Evolutionary conservation across 92 coral and sea anemone species (phyloP).

Genomic region (Epizoanthus ramosus): DNA sequence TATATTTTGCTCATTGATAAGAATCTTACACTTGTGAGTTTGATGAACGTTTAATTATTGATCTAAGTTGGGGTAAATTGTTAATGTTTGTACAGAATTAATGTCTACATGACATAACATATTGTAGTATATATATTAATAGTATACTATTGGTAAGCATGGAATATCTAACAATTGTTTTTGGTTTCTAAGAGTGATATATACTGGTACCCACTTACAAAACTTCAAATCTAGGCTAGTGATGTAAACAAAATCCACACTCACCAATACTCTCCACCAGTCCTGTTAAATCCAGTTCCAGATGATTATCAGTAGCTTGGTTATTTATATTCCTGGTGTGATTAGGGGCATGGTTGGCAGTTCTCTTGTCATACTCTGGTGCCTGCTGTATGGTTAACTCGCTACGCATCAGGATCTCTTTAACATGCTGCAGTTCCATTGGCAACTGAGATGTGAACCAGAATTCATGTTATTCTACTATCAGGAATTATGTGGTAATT

Average conservation of each 20-base stretch:
- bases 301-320: slow-evolving; percentile 66
- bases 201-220: no score
- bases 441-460: slow-evolving; percentile 67
- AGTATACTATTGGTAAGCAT: no score
- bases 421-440: slow-evolving; percentile 94
- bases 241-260: background rate
- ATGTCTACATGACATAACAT: no score
- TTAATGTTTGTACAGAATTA: no score
- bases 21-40: no score
- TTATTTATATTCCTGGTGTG: slow-evolving; percentile 30
- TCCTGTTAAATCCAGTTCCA: slow-evolving; percentile 91
- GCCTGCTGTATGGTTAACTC: slow-evolving; percentile 60
- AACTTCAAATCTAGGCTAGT: no score
- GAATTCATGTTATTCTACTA: background rate
- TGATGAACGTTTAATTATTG: no score
- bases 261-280: slow-evolving; percentile 96
- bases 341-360: slow-evolving; percentile 33
- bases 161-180: no score
- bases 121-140: no score
- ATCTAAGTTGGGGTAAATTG: no score
- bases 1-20: no score
- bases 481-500: background rate
- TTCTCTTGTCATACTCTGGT: slow-evolving; percentile 35
- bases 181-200: no score
- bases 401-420: slow-evolving; percentile 77